Evolutionary conservation across 2,888 invertebrate genomes (phyloP).

Genomic region (Portevinia maculata): DNA sequence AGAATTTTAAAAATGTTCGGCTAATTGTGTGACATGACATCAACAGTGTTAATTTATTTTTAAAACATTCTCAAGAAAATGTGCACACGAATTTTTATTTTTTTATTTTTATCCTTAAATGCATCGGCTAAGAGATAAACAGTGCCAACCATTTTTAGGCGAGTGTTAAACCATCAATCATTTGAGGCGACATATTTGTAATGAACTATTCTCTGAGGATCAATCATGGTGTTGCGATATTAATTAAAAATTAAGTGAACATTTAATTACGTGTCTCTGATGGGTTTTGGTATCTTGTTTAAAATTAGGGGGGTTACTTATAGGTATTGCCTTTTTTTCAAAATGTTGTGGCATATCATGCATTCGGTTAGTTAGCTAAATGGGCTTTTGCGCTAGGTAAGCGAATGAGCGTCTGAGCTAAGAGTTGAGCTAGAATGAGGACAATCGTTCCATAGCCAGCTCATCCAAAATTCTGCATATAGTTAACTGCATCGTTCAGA

Average conservation of each 20-base stretch:
- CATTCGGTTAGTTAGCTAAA: no score
- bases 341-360: no score
- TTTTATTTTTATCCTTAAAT: slow-evolving; percentile 9
- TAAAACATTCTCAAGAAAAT: neutral
- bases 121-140: slow-evolving; percentile 2
- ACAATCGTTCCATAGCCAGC: no score
- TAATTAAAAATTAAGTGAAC: neutral
- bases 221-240: neutral
- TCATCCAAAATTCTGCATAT: no score
- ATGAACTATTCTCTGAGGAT: slow-evolving; percentile 20
- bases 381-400: no score
- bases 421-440: no score
- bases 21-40: slow-evolving; percentile 63
- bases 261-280: slow-evolving; percentile 11
- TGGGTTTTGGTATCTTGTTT: no score
- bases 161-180: slow-evolving; percentile 30
- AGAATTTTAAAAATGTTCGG: slow-evolving; percentile 12
- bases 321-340: no score
- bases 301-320: no score
- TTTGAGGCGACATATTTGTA: slow-evolving; percentile 13
- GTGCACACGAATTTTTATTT: slow-evolving; percentile 18
- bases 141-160: slow-evolving; percentile 6
- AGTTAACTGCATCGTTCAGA: no score
- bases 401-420: no score
- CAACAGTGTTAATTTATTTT: slow-evolving; percentile 55